A percentile compares a stretch with the other conserved stretches of the same genome.
phyloP scores from a whole-genome alignment of 2,888 invertebrate genomes.

The Seira sanloemensis region DNA sequence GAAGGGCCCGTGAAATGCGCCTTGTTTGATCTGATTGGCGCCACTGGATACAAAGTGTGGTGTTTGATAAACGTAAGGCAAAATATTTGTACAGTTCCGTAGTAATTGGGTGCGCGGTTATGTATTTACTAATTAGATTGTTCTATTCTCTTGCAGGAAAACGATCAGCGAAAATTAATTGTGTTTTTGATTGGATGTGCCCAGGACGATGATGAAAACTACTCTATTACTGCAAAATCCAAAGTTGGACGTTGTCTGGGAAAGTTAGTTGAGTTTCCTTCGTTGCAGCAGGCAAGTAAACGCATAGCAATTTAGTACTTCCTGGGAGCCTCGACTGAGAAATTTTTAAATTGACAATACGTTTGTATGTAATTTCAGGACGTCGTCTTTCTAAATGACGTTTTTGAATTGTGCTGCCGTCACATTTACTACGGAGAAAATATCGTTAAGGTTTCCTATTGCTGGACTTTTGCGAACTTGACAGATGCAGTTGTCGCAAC shows the following conservation, averaged over 20 bases:
- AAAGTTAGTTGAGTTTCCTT: conserved; percentile 23
- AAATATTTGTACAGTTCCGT: too few relatives aligned
- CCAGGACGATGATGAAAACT: neutral
- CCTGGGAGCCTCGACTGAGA: too few relatives aligned
- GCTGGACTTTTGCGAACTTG: conserved; percentile 56
- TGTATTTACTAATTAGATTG: neutral
- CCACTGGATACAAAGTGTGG: too few relatives aligned
- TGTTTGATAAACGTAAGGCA: too few relatives aligned
- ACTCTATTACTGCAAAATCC: neutral
- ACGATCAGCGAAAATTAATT: neutral
- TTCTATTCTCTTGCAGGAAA: conserved; percentile 8
- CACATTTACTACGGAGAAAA: neutral
- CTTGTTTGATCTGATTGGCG: too few relatives aligned
- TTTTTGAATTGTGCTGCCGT: neutral
- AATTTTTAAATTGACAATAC: neutral
- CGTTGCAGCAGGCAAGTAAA: conserved; percentile 27
- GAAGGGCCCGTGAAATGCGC: too few relatives aligned
- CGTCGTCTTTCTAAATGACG: neutral
- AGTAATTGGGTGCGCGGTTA: too few relatives aligned
- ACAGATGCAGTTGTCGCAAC: conserved; percentile 26
- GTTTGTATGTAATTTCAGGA: neutral
- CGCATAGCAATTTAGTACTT: too few relatives aligned
- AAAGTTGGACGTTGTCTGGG: conserved; percentile 33
- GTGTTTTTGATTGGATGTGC: neutral
- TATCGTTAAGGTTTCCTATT: conserved; percentile 27